Percentiles rank a stretch among this genome's conserved stretches.
phyloP scores from a whole-genome alignment of 2,888 invertebrate species.

The Ichneumon xanthorius region DNA sequence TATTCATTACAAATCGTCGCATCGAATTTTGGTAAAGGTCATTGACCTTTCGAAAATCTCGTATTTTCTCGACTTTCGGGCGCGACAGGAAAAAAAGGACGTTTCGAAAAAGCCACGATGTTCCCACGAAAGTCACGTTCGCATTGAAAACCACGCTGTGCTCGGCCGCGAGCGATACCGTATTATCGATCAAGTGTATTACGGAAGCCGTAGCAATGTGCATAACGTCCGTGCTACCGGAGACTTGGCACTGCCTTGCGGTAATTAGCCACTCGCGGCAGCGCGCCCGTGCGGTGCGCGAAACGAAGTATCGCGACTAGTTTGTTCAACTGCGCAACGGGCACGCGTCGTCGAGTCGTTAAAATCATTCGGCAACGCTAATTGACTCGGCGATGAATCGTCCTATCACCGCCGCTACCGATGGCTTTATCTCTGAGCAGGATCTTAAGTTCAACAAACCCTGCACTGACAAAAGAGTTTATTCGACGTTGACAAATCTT shows the following conservation, averaged over 20 bases:
- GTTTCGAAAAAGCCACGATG: background rate
- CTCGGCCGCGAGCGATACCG: constrained; percentile 69
- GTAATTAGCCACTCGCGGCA: constrained; percentile 68
- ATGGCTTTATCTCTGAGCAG: background rate
- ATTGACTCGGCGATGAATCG: constrained; percentile 26
- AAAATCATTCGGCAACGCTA: constrained; percentile 43
- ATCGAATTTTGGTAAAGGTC: background rate
- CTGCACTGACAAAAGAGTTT: background rate
- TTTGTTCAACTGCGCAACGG: constrained; percentile 22
- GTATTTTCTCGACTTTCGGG: background rate
- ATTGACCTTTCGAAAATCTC: background rate
- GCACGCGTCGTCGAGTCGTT: constrained; percentile 40
- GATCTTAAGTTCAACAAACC: constrained; percentile 17
- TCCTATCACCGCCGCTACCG: background rate
- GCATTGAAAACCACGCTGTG: background rate
- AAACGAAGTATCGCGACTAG: constrained; percentile 29
- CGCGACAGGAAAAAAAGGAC: background rate
- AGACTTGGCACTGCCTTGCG: constrained; percentile 60
- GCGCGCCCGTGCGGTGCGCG: constrained; percentile 26
- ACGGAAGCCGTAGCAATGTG: constrained; percentile 78
- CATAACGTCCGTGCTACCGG: constrained; percentile 45
- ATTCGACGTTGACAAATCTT: background rate
- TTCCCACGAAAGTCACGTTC: background rate
- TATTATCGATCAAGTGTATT: constrained; percentile 80
- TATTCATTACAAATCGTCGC: background rate